These are phyloP conservation scores for Sinohyriopsis cumingii DNA, from an alignment of 2,888 invertebrate genomes.

Conservation along the genomic window DNA sequence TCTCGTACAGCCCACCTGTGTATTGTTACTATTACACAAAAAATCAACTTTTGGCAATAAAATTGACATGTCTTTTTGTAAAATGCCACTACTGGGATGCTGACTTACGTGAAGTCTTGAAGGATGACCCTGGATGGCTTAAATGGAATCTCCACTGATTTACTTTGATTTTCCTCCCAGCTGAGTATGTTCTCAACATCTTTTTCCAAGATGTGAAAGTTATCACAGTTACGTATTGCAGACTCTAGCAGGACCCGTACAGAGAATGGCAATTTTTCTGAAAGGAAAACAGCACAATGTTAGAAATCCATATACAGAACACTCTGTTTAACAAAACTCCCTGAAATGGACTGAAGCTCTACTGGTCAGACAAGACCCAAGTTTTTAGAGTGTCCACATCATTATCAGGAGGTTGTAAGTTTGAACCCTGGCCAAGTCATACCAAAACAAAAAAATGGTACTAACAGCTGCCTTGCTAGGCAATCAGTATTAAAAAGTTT, in stretches of 20 bases:
- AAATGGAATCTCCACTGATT: constrained; percentile 93
- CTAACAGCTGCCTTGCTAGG: too few species aligned
- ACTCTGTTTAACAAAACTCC: too few species aligned
- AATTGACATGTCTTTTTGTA: too few species aligned
- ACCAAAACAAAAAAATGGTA: too few species aligned
- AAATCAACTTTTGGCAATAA: not conserved
- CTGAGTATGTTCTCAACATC: constrained; percentile 92
- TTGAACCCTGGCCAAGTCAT: too few species aligned
- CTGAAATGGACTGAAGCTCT: too few species aligned
- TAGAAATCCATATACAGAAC: not conserved
- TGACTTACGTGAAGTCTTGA: constrained; percentile 81
- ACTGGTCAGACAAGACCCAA: too few species aligned
- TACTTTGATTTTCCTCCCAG: constrained; percentile 85
- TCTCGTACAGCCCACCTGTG: too few species aligned
- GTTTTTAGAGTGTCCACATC: too few species aligned
- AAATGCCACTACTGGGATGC: not conserved
- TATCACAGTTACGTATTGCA: constrained; percentile 96
- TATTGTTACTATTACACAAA: not conserved
- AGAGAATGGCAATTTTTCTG: constrained; percentile 85
- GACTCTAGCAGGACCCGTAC: constrained; percentile 95
- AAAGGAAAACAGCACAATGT: constrained; percentile 9
- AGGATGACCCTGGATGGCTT: constrained; percentile 96
- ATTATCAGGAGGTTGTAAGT: too few species aligned
- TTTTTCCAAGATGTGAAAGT: constrained; percentile 83
- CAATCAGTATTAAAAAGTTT: too few species aligned